These are phyloP conservation scores for Chiridota heheva DNA, from an alignment of 35 echinoderm and acorn worm species.

Conservation along the genomic window DNA sequence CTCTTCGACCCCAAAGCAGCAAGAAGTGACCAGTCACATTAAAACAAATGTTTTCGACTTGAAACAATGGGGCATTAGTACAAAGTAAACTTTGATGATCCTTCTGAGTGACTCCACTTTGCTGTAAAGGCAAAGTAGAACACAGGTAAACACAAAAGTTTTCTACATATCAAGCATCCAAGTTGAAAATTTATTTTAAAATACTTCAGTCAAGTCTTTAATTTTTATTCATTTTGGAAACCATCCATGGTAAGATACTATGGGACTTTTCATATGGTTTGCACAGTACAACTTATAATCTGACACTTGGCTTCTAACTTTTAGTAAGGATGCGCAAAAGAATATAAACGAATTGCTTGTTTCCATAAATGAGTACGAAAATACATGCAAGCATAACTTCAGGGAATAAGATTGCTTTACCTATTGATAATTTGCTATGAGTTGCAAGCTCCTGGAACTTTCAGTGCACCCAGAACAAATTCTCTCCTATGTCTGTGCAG, in stretches of 20 bases:
- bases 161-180: background rate
- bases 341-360: too few relatives aligned
- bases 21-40: constrained; percentile 70
- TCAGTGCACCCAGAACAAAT: too few relatives aligned
- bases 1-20: constrained; percentile 64
- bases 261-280: background rate
- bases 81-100: constrained; percentile 62
- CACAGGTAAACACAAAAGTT: background rate
- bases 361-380: too few relatives aligned
- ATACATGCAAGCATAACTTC: too few relatives aligned
- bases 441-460: too few relatives aligned
- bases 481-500: too few relatives aligned
- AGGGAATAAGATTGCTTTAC: too few relatives aligned
- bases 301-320: too few relatives aligned
- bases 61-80: constrained; percentile 82
- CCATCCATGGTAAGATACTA: background rate
- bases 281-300: too few relatives aligned
- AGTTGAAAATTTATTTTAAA: background rate
- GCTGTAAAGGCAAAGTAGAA: background rate
- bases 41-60: constrained; percentile 71
- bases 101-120: background rate
- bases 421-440: too few relatives aligned
- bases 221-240: background rate
- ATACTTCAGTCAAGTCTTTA: background rate
- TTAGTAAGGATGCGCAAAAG: too few relatives aligned